Conservation (phyloP, 2,888 invertebrate species). For the Oxycera nigricornis region DNA sequence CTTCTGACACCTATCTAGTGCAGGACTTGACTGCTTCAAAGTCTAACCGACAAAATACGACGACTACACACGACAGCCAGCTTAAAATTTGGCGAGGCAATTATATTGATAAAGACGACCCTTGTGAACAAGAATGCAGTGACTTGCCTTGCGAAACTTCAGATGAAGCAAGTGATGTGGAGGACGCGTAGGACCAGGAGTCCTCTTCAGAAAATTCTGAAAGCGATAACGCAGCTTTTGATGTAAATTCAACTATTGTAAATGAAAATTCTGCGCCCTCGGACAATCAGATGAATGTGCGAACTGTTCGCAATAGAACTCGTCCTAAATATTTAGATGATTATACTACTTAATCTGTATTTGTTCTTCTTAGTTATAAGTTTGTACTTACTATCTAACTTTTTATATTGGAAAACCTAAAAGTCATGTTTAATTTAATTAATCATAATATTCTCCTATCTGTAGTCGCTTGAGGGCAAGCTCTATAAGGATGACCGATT, state of each 20-base stretch:
- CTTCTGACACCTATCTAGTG: neutral
- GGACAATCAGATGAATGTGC: neutral
- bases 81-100: too few relatives aligned
- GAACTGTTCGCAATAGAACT: neutral
- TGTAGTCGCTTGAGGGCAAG: neutral
- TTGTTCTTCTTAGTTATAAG: neutral
- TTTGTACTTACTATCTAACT: neutral
- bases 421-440: neutral
- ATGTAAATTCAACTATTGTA: neutral
- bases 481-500: neutral
- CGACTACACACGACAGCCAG: too few relatives aligned
- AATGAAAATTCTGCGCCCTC: neutral
- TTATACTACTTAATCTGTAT: neutral
- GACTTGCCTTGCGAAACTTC: neutral
- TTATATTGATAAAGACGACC: too few relatives aligned
- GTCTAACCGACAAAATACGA: too few relatives aligned
- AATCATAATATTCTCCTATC: neutral
- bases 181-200: too few relatives aligned
- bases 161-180: too few relatives aligned
- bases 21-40: too few relatives aligned
- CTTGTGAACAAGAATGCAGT: neutral
- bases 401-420: neutral
- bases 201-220: too few relatives aligned
- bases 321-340: neutral
- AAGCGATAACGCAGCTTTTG: neutral